These are phyloP conservation scores for Synanthedon andrenaeformis DNA, from an alignment of 2,888 invertebrate species.

Conservation along the genomic window DNA sequence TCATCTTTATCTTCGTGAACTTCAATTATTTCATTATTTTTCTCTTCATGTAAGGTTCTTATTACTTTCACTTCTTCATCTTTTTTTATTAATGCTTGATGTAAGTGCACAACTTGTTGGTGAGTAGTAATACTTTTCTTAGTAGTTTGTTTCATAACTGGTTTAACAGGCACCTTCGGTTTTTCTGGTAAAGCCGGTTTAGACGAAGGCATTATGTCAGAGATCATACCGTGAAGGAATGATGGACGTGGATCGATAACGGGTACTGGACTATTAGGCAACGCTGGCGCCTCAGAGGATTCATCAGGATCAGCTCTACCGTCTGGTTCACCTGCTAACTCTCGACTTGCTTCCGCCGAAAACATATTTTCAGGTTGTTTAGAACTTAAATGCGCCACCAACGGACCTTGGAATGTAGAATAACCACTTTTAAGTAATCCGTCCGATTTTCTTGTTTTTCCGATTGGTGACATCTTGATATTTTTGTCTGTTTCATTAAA, in stretches of 20 bases:
- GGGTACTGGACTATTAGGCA: constrained; percentile 78
- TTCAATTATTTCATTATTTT: constrained; percentile 49
- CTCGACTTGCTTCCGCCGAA: constrained; percentile 76
- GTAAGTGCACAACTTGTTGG: constrained; percentile 66
- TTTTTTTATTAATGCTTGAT: constrained; percentile 48
- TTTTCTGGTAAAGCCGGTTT: constrained; percentile 80
- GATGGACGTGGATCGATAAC: constrained; percentile 72
- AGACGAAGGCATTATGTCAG: constrained; percentile 49
- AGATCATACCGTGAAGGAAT: constrained; percentile 77
- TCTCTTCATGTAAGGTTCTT: constrained; percentile 37
- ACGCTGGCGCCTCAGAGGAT: constrained; percentile 74
- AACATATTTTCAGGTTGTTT: constrained; percentile 53
- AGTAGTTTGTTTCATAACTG: constrained; percentile 64
- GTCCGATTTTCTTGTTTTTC: constrained; percentile 54
- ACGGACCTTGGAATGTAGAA: constrained; percentile 61
- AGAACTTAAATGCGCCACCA: constrained; percentile 56
- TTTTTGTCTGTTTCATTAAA: constrained; percentile 59
- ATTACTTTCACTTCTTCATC: constrained; percentile 35
- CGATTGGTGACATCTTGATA: constrained; percentile 54
- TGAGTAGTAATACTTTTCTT: constrained; percentile 48
- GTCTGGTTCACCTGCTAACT: constrained; percentile 86
- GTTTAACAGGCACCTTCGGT: constrained; percentile 72
- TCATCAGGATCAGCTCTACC: constrained; percentile 88
- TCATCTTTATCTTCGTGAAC: constrained; percentile 49
- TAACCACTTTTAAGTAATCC: constrained; percentile 55